Base-by-base conservation (phyloP, 2,113 vertebrate genomes). In the Gorsachius goisagi region DNA sequence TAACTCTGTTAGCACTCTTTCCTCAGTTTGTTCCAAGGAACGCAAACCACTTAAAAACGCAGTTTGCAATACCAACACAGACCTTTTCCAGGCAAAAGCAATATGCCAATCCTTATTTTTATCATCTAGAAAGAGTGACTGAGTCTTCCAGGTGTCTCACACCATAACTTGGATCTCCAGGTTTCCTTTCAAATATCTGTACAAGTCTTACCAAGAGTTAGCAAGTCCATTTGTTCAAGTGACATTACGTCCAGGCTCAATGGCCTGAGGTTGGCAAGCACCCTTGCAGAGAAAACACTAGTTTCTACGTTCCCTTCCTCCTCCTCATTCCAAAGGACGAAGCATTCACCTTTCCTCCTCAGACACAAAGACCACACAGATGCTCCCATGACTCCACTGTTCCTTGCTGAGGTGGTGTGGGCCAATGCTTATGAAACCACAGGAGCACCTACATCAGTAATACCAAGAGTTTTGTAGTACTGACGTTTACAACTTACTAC, bases 11-110 rank as follows among this genome's bases (percentile, higher is more conserved):
- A 67, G 80, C 69, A 78, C 59, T 85, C 56, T 33, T 59, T 33
- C 44, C 81, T 88, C 74, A 76, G 78, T 74, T 85, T 76, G 62
- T 69, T 88, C 55, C 55, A 93, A 83, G 55, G 19, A 95, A 71
- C 50, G 28, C 85, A 88, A 76, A 66, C 66, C 50, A 80, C 41
- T 76, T 69, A 66, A 66, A 82, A 80, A 37, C 32, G n/a, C 44
- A 27, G 15, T 44, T 71, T 85, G 72, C 63, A 93, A 77, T 16
- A 91, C 13, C 23, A 95, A 71, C 63, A 63, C 22, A 58, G 75
- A 58, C 22, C 15, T 80, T 59, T 91, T 41, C 63, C 85, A 90
- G 59, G 32, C n/a, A 90, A 83, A 79, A 88, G 9, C 74, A 79
- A 37, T 37, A 69, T 28, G 37, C 17, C 39, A 73, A 22, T 66